These are phyloP conservation scores for Sphecodes monilicornis DNA, from an alignment of 2,888 invertebrate species.

Conservation along the genomic window DNA sequence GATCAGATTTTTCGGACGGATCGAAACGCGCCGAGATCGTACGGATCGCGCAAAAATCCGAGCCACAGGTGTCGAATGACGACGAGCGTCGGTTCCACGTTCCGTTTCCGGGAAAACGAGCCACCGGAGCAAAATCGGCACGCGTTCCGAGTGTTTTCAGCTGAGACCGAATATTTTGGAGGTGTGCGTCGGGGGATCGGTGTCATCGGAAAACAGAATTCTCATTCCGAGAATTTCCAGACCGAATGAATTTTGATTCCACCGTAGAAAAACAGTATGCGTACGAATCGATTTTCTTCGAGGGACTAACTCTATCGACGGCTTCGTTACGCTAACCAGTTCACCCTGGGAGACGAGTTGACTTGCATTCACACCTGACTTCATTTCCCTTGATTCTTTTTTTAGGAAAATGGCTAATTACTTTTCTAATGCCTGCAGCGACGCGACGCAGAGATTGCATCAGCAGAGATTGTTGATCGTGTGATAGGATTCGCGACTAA, in stretches of 20 bases:
- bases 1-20: not conserved
- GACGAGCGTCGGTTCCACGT: constrained; percentile 2
- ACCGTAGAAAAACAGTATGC: not conserved
- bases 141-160: not conserved
- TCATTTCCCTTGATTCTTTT: not conserved
- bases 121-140: not conserved
- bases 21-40: not conserved
- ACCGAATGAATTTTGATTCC: not conserved
- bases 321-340: not conserved
- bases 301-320: not conserved
- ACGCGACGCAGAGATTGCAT: not conserved
- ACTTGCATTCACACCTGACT: not conserved
- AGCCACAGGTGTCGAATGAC: constrained; percentile 29
- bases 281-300: not conserved
- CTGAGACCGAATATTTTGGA: not conserved
- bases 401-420: not conserved
- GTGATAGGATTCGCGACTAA: not conserved
- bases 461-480: not conserved
- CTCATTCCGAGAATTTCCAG: not conserved
- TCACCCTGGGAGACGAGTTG: not conserved
- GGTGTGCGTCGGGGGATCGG: not conserved
- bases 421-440: not conserved
- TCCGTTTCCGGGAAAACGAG: constrained; percentile 28
- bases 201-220: not conserved
- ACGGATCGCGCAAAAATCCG: not conserved